Evolutionary conservation across 2,113 vertebrate species (phyloP).

Genomic region (Sinocyclocheilus anshuiensis): DNA sequence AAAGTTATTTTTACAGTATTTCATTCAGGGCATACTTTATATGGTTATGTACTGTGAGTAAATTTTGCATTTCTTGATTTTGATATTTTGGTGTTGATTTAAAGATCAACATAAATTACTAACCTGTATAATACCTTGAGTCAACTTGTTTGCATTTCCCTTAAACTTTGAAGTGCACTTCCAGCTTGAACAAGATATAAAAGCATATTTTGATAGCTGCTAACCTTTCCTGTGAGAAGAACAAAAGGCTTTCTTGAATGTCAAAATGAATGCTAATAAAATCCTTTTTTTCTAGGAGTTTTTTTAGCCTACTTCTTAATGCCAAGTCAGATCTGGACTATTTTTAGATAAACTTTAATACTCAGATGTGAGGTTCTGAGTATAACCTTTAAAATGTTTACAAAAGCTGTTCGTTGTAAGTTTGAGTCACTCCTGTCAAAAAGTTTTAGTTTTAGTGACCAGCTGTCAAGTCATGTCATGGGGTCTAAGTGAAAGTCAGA

Average conservation of each 20-base stretch:
- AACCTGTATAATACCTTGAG: not conserved
- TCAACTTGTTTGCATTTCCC: not conserved
- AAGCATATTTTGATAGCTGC: not conserved
- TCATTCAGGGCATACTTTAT: too few species aligned
- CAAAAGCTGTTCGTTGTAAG: not conserved
- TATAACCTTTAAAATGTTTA: not conserved
- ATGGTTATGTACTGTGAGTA: not conserved
- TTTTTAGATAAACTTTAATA: not conserved
- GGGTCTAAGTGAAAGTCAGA: not conserved
- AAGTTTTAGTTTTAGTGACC: not conserved
- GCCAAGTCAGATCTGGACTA: not conserved
- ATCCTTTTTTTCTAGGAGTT: not conserved
- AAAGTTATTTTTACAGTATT: too few species aligned
- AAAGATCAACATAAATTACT: not conserved
- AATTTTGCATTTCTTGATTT: not conserved
- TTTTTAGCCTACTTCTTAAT: not conserved
- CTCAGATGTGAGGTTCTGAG: not conserved
- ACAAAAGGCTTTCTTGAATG: not conserved
- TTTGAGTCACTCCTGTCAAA: constrained; percentile 10
- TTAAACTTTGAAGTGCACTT: constrained; percentile 3
- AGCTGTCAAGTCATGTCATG: not conserved
- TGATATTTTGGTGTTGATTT: not conserved
- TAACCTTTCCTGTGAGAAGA: not conserved
- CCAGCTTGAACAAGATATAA: not conserved
- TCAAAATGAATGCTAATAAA: not conserved